Base-by-base conservation (phyloP, 2,888 invertebrate species). In the Nudaria mundana region DNA sequence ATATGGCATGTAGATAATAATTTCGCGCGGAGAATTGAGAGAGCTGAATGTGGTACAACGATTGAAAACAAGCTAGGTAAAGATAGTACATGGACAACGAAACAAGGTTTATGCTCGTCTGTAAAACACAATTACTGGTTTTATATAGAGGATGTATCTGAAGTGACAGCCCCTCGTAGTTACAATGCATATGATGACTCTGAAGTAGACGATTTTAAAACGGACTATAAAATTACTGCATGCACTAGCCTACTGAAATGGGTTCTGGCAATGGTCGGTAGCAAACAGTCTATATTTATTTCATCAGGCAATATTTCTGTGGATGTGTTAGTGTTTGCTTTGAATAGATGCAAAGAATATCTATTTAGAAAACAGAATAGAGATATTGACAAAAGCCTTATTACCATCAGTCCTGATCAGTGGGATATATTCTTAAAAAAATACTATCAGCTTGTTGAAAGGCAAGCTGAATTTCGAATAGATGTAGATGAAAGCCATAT, bases 221-320 rank as follows among this genome's bases (percentile, higher is more conserved):
- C 91, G 52, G 96, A 97, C 71, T 97, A 92, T 69, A 92, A 93
- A 66, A 83, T 93, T 36, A 96, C 95, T 2, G 94, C 95, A 2
- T 95, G 95, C 52, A 91, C 94, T 33, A 93, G 93, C 49, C 80
- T 97, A 37, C 74, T 97, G 24, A 93, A 93, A 65, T 94, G 84
- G 87, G 56, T 78, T 40, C 63, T 83, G 13, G 77, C 76, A 18
- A 84, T 81, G 81, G 71, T 76, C 1, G 71, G 78, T 14, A 74
- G 81, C 47, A 69, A 81, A 1, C 71, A 63, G 37, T 81, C 81
- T 8, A 66, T 92, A n/a, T 87, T 92, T 56, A 66, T 76, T n/a
- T 65, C 81, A 2, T 59, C 74, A 1, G 93, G 93, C 5, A 85
- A 78, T 44, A 77, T 92, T 23, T 80, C 92, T 12, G 62, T 91